Evolutionary conservation across 2,797 vertebrate species (phyloP), one percentile per base, ranked within the genome.

Genomic region (Myoxocephalus aenaeus): DNA sequence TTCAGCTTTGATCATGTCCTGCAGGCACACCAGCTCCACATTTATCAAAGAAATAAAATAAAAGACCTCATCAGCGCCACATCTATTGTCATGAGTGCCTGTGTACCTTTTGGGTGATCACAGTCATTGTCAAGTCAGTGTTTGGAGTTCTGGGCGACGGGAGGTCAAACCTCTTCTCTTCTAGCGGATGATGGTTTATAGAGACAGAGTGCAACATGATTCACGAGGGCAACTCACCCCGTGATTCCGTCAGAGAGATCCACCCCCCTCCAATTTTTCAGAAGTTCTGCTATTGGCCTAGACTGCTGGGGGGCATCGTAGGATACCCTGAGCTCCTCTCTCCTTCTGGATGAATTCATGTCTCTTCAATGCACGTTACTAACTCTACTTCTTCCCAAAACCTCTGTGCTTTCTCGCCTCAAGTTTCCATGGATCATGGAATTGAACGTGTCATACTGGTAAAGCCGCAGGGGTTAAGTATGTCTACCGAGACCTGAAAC

Each of bases 1-100:
- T 80, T 76, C 12, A 20, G 73, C 89, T 92, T 89, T 91, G 88
- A 91, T 90, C 82, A 12, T 44, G 51, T 81, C 75, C 80, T 73
- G 65, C 61, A 73, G 83, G 48, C 56, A 72, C 36, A 34, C 62
- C 54, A 51, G 65, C 77, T 77, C 7, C 18, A 20, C 2, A 7
- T 83, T 75, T 70, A 56, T 76, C 25, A 80, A 80, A 81, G 40
- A 88, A 82, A 66, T 72, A 29, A 69, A 84, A 82, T 70, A 85
- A 78, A n/a, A 77, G 73, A 71, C 48, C 51, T 80, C 29, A 75
- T 83, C 69, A 50, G 44, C 40, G 40, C 56, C 65, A 22, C 66
- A 13, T 70, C 20, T 78, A 80, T 73, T 58, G 75, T 78, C 65
- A 42, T 29, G 25, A 65, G 57, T 20, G 34, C 14, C 25, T 58